phyloP scores from a whole-genome alignment of 2,113 vertebrate genomes.

The Gadus macrocephalus region DNA sequence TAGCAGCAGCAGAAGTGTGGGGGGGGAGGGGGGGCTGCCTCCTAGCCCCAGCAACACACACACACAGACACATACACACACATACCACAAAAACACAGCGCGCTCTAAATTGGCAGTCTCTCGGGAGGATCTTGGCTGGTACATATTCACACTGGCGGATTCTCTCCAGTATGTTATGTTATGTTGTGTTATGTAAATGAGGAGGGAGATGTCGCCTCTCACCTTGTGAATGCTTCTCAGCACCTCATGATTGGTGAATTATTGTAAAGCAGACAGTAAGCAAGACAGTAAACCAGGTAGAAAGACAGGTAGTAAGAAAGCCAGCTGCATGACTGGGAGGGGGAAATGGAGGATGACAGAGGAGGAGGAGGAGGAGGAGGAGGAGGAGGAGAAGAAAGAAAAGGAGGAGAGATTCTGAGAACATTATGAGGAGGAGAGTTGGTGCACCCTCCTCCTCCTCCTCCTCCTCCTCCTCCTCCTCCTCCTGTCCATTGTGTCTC shows the following conservation, averaged over 20 bases:
- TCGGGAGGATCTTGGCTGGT: no score
- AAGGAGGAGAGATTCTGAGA: no score
- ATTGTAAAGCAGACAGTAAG: constrained; percentile 65
- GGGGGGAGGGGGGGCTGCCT: background rate
- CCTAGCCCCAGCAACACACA: background rate
- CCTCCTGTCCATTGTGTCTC: constrained; percentile 81
- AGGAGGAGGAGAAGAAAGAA: no score
- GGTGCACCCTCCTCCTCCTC: no score
- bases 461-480: constrained; percentile 77
- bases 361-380: no score
- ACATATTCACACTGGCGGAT: no score
- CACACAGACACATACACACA: background rate
- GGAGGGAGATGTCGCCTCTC: constrained; percentile 38
- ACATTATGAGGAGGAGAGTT: no score
- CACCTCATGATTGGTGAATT: constrained; percentile 65
- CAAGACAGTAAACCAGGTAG: constrained; percentile 71
- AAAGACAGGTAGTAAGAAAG: background rate
- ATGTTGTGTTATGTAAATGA: no score
- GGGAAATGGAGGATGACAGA: no score
- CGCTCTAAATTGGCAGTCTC: no score
- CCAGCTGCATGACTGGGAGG: constrained; percentile 73
- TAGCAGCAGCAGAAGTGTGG: constrained; percentile 42
- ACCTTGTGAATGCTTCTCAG: constrained; percentile 49
- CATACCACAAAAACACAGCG: background rate
- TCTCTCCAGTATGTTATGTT: no score